phyloP scores from a whole-genome alignment of 2,797 vertebrate genomes.

The Halcyon chelicuti region DNA sequence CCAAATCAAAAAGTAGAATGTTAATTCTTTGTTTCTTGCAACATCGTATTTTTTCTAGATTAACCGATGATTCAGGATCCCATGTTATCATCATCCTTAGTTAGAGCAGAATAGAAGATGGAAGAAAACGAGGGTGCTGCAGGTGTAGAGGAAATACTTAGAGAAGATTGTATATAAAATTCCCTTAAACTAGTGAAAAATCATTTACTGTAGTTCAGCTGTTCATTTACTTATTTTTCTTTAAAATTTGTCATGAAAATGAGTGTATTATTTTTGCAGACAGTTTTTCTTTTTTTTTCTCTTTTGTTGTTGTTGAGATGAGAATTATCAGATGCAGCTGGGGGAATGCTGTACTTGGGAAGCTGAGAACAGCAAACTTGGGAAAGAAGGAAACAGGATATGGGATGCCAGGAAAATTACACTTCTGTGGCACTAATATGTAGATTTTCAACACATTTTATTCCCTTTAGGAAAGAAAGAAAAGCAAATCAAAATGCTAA shows the following conservation, averaged over 20 bases:
- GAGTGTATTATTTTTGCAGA: slow-evolving; percentile 53
- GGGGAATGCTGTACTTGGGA: slow-evolving; percentile 30
- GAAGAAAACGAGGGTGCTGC: slow-evolving; percentile 20
- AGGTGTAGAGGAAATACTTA: slow-evolving; percentile 71
- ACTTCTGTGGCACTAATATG: slow-evolving; percentile 13
- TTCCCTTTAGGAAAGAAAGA: slow-evolving; percentile 2
- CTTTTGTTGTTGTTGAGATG: background rate
- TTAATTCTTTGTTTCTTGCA: background rate
- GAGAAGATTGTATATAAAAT: slow-evolving; percentile 49
- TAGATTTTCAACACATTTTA: slow-evolving; percentile 21
- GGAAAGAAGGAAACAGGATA: slow-evolving; percentile 49
- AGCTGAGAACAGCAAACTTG: slow-evolving; percentile 54
- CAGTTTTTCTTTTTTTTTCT: background rate
- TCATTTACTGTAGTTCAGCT: slow-evolving; percentile 53
- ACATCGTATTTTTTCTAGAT: background rate
- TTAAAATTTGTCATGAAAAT: slow-evolving; percentile 50
- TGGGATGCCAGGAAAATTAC: slow-evolving; percentile 23
- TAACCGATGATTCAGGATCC: slow-evolving; percentile 38
- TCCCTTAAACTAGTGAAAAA: slow-evolving; percentile 58
- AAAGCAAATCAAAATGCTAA: slow-evolving; percentile 39
- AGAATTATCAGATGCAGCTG: slow-evolving; percentile 64
- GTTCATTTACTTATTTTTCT: slow-evolving; percentile 65
- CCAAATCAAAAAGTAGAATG: background rate
- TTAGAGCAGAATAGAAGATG: background rate
- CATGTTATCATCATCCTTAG: background rate